Base-by-base conservation (phyloP, 2,113 vertebrate genomes). In the Labeo rohita region DNA sequence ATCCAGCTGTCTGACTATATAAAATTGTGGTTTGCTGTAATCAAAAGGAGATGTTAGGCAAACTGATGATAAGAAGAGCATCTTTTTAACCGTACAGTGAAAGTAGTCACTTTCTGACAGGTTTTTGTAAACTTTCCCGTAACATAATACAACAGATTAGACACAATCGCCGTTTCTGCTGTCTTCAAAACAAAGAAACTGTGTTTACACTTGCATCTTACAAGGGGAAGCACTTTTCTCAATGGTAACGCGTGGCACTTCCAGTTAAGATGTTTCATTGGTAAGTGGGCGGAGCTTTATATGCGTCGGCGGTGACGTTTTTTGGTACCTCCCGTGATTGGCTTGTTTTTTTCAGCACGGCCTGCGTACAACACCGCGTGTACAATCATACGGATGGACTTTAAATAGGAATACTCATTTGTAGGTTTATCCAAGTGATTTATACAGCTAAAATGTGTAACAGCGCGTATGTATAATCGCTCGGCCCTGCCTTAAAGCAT, bases 181-280 rank as follows among this genome's bases (percentile, higher is more conserved):
- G 21, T 23, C 8, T 23, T 4, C 59, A 10, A 23, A 23, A 1
- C n/a, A 63, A 23, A 39, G 39, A 61, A 63, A 23, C n/a, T 23
- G 21, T 11, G n/a, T 21, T 61, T 61, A 23, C 9, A 9, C 21
- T 61, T 8, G 12, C 34, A 12, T 70, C 36, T 18, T 52, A 2
- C 23, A n/a, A 47, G 2, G 15, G 8, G 43, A 81, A 15, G 10
- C n/a, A 1, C 4, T 50, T 66, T 73, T 43, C 4, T 74, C 63
- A 88, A 87, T 85, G 87, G 90, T 87, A 94, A 93, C 93, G 93
- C 94, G 94, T 94, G 94, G 95, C 95, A 95, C 93, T 94, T 89
- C 78, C 84, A 93, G 75, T 86, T 12, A 87, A 82, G 81, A 82
- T 85, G 87, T 21, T 76, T 70, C 82, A 77, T 80, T 6, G 73